phyloP scores from a whole-genome alignment of 2,113 vertebrate genomes.

The Ctenomys sociabilis region DNA sequence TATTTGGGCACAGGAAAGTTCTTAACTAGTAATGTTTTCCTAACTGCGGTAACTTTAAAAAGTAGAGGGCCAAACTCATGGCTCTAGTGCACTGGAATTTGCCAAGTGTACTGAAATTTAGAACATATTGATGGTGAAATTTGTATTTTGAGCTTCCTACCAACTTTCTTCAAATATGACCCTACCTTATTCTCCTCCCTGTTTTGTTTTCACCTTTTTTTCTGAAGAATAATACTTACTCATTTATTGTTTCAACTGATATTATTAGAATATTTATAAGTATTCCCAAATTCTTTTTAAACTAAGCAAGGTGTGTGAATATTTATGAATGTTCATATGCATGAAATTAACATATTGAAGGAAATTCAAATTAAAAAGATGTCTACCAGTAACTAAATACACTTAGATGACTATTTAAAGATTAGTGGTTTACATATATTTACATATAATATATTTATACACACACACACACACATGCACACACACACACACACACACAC shows the following conservation, averaged over 20 bases:
- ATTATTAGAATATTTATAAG: neutral
- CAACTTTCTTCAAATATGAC: neutral
- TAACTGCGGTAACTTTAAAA: conserved; percentile 1
- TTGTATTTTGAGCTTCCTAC: conserved; percentile 36
- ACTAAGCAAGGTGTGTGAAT: neutral
- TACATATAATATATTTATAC: neutral
- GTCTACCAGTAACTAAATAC: neutral
- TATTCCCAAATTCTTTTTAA: conserved; percentile 32
- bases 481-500: too few species aligned
- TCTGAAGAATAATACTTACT: neutral
- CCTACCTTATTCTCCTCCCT: neutral
- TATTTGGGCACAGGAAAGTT: neutral
- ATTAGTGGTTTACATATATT: neutral
- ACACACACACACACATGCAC: too few species aligned
- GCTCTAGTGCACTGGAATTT: neutral
- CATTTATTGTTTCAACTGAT: conserved; percentile 31
- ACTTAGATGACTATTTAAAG: neutral
- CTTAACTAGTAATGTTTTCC: neutral
- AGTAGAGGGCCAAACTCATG: neutral
- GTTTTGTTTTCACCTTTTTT: neutral
- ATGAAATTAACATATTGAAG: neutral
- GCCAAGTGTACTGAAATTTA: neutral
- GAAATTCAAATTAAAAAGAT: neutral
- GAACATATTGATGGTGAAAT: conserved; percentile 16
- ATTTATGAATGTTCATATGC: neutral